These are phyloP conservation scores for Crocodylus rhombifer DNA, from an alignment of 2,797 vertebrate genomes.

Conservation along the genomic window DNA sequence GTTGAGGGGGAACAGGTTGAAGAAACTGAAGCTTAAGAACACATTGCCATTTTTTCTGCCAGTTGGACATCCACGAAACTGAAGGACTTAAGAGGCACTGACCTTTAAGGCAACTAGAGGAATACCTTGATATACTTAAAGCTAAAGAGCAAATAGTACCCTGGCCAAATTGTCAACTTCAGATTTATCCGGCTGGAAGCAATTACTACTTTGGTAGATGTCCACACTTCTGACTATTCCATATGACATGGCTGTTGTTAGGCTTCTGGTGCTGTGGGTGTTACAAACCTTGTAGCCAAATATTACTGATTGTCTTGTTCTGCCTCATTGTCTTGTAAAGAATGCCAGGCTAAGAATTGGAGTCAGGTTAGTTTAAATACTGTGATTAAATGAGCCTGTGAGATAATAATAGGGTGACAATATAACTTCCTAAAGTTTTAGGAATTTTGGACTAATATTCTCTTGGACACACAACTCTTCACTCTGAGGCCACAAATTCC, in stretches of 20 bases:
- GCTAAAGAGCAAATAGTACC: not conserved
- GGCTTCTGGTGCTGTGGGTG: accelerated
- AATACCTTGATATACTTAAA: not conserved
- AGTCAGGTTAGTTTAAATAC: not conserved
- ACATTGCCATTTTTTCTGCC: not conserved
- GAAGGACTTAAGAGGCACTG: not conserved
- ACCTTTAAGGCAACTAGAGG: not conserved
- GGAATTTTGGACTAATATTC: accelerated
- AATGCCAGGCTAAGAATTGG: not conserved
- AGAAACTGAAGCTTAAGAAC: not conserved
- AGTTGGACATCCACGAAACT: not conserved
- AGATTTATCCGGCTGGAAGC: not conserved
- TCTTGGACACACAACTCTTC: accelerated
- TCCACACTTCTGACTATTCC: accelerated
- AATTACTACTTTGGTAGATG: accelerated
- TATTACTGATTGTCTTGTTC: not conserved
- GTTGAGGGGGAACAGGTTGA: not conserved
- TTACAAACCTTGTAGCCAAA: accelerated
- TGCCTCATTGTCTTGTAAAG: not conserved
- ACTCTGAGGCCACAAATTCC: not conserved
- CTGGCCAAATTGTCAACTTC: not conserved
- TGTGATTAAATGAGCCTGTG: not conserved
- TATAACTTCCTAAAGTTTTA: not conserved
- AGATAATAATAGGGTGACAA: not conserved
- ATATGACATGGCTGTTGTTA: accelerated